Evolutionary conservation across 2,113 vertebrate genomes (phyloP).

Genomic region (Entomyzon cyanotis): DNA sequence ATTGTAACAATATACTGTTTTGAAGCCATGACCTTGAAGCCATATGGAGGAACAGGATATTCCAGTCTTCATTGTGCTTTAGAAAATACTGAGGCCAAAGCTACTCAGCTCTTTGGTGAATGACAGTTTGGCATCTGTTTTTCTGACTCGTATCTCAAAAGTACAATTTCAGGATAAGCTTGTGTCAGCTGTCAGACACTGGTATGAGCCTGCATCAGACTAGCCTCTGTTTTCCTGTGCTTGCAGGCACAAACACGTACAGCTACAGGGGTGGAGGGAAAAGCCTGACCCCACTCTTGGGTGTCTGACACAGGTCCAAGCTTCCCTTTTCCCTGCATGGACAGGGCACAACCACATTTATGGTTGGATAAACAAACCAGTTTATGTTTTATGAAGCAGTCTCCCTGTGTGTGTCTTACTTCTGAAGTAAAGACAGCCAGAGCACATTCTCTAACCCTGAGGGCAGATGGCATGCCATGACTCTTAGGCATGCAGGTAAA

Average conservation of each 20-base stretch:
- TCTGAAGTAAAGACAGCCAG: not conserved
- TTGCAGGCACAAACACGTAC: rapidly evolving
- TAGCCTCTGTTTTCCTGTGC: not conserved
- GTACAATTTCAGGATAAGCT: not conserved
- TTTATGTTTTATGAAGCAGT: not conserved
- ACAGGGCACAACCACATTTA: not conserved
- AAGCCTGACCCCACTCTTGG: too few relatives aligned
- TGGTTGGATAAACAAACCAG: too few relatives aligned
- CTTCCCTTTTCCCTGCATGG: not conserved
- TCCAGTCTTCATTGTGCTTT: not conserved
- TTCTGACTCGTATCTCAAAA: not conserved
- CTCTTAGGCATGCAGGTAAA: rapidly evolving
- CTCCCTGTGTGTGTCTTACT: not conserved
- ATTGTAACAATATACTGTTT: rapidly evolving
- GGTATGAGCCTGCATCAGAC: not conserved
- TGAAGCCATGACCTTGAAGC: not conserved
- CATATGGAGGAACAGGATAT: not conserved
- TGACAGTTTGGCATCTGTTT: not conserved
- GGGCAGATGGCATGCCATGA: not conserved
- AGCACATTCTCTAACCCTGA: not conserved
- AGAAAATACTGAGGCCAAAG: not conserved
- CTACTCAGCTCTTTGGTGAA: not conserved
- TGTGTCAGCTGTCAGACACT: too few relatives aligned
- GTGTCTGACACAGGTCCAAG: not conserved
- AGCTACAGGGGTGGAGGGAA: too few relatives aligned